Evolutionary conservation across 2,113 vertebrate species (phyloP), one percentile per base, ranked within the genome.

Genomic region (Platysternon megacephalum): DNA sequence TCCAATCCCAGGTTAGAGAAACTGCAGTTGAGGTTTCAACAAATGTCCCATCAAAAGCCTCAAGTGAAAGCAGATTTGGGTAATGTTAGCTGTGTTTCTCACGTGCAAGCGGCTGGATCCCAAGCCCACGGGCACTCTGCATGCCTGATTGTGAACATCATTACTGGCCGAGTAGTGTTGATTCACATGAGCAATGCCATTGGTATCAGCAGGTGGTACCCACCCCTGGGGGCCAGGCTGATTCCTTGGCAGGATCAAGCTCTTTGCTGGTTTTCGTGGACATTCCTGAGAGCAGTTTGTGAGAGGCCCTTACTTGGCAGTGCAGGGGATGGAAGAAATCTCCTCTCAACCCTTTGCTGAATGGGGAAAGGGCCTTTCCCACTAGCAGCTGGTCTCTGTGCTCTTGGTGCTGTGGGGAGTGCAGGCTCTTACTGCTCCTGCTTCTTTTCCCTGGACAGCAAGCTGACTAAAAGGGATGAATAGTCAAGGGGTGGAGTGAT

Each of bases 41-140:
- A n/a, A 44, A 6, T 61, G 8, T 44, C 83, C 55, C 55, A 95
- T 88, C 49, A 91, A 93, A 86, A 68, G 48, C 79, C 48, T 55
- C 29, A 87, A 89, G 53, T 89, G 88, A 82, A 94, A 95, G 87
- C 79, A 96, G 65, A 26, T 83, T 94, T 91, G 81, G 83, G 51
- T 80, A 56, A 55, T 61, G 46, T 65, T 51, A 87, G 68, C 76
- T 87, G 51, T 61, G 3, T 61, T 29, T 76, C 82, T 51, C 84
- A 88, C 81, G 53, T 82, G 86, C 87, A 80, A 82, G 68, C 8
- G 72, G 49, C 79, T 42, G 11, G 0, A 0, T 51, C 65, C 42
- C 72, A 10, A 0, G 0, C 10, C 16, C 79, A 80, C 1, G 3
- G 58, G 48, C 48, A 13, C 13, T 49, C 13, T 49, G 48, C 48